Base-by-base conservation (phyloP, 1,140 invertebrate species). In the Halotydeus destructor region DNA sequence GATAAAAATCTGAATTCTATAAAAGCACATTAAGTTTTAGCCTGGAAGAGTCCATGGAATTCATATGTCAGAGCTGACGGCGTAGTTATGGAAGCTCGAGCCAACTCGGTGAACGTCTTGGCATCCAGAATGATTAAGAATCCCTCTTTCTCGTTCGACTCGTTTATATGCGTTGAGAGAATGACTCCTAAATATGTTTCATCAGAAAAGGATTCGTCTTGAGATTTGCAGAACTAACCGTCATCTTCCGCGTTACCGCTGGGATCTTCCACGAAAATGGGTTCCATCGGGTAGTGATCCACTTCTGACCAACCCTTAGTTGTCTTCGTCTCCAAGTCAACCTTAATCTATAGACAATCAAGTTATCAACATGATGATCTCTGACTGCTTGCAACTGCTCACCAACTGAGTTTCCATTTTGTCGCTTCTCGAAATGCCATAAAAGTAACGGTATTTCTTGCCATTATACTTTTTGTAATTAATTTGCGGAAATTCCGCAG, bases 241-340 rank as follows among this genome's bases (percentile, higher is more conserved):
- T 58, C 57, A 38, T 62, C 60, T 48, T 60, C 58, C n/a, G 46
- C 50, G 19, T 36, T 45, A 2, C 50, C 44, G 11, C 49, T 52
- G 2, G 55, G 57, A 30, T 46, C 38, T 4, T 50, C 44, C 9
- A 62, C 40, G 41, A 60, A 62, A n/a, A 50, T 36, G 19, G 56
- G 52, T 43, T 63, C 62, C 22, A 80, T 83, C 1, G 81, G 78
- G 56, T 77, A 83, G 39, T 71, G 68, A 43, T 75, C 68, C 2
- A 57, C 54, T 53, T 83, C 76, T 40, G 65, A 69, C 78, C 78
- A 85, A 1, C 67, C 73, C 47, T 66, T 60, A 14, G 55, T 61
- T 1, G 66, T 70, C 49, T 75, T 76, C 1, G 49, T 52, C 8
- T 41, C 27, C 5, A 46, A 19, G 34, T 57, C 54, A 16, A 53